These are phyloP conservation scores for Pachymerium ferrugineum DNA, from an alignment of 2,888 invertebrate genomes.

Conservation along the genomic window DNA sequence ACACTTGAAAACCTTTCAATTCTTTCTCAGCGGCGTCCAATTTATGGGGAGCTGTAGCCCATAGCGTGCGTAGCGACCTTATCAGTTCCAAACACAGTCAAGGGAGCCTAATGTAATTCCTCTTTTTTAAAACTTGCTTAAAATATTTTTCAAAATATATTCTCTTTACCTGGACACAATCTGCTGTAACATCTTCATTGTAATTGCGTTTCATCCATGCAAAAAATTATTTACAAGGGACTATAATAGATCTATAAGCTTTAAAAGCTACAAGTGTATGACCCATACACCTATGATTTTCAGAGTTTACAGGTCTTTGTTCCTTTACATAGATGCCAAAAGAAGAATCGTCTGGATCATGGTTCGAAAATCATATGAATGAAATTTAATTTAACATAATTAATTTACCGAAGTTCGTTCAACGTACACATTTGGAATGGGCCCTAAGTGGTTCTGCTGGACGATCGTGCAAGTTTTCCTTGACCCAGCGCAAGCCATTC, in stretches of 20 bases:
- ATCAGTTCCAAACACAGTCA: conserved; percentile 91
- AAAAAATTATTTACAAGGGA: no score
- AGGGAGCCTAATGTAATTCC: conserved; percentile 58
- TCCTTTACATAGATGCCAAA: no score
- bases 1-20: conserved; percentile 64
- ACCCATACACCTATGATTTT: no score
- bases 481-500: conserved; percentile 76
- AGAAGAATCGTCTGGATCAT: no score
- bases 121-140: no score
- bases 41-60: conserved; percentile 91
- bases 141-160: not conserved
- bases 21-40: conserved; percentile 90
- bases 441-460: conserved; percentile 69
- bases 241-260: no score
- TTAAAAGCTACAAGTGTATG: no score
- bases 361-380: no score
- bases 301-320: no score
- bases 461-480: conserved; percentile 60
- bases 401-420: conserved; percentile 78
- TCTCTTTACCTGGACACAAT: conserved; percentile 49
- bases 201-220: no score
- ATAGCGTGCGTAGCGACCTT: conserved; percentile 94
- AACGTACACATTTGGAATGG: conserved; percentile 78
- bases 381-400: no score
- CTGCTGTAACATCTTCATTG: conserved; percentile 50